Percentiles rank a stretch among this genome's conserved stretches.
phyloP scores from a whole-genome alignment of 2,797 vertebrate genomes.

The Poecilia velifera region DNA sequence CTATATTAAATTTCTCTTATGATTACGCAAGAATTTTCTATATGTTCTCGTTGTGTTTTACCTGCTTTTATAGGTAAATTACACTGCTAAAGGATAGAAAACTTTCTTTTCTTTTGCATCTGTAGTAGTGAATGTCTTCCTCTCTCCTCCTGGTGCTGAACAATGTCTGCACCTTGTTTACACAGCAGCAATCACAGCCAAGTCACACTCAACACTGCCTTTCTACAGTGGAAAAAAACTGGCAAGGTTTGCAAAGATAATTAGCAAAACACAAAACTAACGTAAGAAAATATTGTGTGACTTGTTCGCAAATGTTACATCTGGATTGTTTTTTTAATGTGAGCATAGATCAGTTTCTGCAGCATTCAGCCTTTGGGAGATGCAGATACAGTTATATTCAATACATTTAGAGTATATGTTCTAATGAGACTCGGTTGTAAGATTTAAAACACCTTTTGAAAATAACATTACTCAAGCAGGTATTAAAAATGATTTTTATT shows the following conservation, averaged over 20 bases:
- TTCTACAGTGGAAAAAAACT: neutral
- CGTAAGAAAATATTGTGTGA: no score
- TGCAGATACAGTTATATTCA: neutral
- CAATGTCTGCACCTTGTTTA: neutral
- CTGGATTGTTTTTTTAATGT: no score
- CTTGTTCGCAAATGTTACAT: neutral
- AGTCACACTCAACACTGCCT: neutral
- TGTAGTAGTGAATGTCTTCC: neutral
- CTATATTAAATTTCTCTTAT: no score
- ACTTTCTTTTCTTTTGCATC: neutral
- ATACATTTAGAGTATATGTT: neutral
- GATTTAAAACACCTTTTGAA: neutral
- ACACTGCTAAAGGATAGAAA: neutral
- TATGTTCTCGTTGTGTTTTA: neutral
- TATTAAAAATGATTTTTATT: no score
- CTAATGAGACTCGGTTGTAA: neutral
- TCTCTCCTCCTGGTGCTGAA: neutral
- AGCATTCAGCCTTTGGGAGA: neutral
- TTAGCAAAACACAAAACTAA: neutral
- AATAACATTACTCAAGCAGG: no score
- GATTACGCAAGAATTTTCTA: neutral
- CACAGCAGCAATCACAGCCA: neutral
- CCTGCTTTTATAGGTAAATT: neutral
- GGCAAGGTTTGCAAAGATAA: neutral
- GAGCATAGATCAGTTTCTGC: neutral